Conservation (phyloP, 2,888 invertebrate species). For the Lutraria lutraria region DNA sequence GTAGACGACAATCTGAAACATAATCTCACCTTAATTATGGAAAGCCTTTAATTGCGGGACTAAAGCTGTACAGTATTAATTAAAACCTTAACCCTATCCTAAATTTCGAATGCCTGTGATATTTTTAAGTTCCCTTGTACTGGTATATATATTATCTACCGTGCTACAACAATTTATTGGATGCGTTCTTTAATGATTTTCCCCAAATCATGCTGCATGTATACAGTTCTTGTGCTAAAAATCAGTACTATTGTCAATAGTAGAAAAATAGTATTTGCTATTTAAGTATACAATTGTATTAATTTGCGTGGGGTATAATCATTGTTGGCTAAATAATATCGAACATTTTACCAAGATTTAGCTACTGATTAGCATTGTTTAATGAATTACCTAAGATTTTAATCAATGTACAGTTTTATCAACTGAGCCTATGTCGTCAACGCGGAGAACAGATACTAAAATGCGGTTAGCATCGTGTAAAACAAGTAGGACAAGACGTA, state of each 20-base stretch:
- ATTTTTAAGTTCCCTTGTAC: too few relatives aligned
- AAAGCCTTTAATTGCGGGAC: too few relatives aligned
- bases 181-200: too few relatives aligned
- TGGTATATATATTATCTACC: too few relatives aligned
- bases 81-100: too few relatives aligned
- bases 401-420: neutral
- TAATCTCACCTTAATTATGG: too few relatives aligned
- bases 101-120: too few relatives aligned
- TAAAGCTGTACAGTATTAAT: too few relatives aligned
- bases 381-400: neutral
- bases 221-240: neutral
- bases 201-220: too few relatives aligned
- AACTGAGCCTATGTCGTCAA: neutral
- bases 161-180: too few relatives aligned
- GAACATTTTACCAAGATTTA: neutral
- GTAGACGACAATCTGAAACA: too few relatives aligned
- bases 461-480: neutral
- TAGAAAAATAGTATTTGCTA: neutral
- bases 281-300: neutral
- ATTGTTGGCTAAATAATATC: neutral
- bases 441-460: neutral
- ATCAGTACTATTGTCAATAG: neutral
- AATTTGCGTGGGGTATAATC: neutral
- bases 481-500: neutral
- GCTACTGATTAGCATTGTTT: neutral